These are phyloP conservation scores for Diabrotica balteata DNA, from an alignment of 2,888 invertebrate genomes.

Conservation along the genomic window DNA sequence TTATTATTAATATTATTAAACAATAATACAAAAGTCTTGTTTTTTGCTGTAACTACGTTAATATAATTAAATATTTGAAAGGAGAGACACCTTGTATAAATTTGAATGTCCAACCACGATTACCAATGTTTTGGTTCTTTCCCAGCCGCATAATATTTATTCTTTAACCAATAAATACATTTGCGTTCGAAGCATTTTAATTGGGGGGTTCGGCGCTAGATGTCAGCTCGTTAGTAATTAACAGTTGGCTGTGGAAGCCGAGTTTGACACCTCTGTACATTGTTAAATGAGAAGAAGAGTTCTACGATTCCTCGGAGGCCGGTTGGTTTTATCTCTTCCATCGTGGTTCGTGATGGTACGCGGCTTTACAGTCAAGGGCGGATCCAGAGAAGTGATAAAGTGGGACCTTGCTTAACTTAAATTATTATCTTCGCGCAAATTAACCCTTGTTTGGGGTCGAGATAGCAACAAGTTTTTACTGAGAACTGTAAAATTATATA, in stretches of 20 bases:
- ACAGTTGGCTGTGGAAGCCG: constrained; percentile 59
- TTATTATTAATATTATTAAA: no score
- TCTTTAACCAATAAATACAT: constrained; percentile 49
- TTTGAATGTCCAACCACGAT: not conserved
- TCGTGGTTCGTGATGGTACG: constrained; percentile 55
- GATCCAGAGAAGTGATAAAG: constrained; percentile 15
- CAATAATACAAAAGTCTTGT: no score
- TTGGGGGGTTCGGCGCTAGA: constrained; percentile 59
- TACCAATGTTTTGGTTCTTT: constrained; percentile 7
- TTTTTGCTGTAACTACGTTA: no score
- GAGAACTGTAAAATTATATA: no score
- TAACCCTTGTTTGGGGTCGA: no score
- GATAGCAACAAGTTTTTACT: no score
- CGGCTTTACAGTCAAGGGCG: constrained; percentile 27
- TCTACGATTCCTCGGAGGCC: constrained; percentile 38
- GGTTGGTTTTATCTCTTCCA: constrained; percentile 53
- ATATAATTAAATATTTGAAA: no score
- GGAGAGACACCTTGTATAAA: not conserved
- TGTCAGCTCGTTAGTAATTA: constrained; percentile 59
- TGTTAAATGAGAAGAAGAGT: constrained; percentile 48
- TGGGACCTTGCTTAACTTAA: constrained; percentile 7
- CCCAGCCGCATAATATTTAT: constrained; percentile 3
- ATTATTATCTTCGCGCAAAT: not conserved
- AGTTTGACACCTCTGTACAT: constrained; percentile 61
- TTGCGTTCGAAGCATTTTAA: constrained; percentile 58